Conservation (phyloP, 2,797 vertebrate genomes). For the Myotis daubentonii region DNA sequence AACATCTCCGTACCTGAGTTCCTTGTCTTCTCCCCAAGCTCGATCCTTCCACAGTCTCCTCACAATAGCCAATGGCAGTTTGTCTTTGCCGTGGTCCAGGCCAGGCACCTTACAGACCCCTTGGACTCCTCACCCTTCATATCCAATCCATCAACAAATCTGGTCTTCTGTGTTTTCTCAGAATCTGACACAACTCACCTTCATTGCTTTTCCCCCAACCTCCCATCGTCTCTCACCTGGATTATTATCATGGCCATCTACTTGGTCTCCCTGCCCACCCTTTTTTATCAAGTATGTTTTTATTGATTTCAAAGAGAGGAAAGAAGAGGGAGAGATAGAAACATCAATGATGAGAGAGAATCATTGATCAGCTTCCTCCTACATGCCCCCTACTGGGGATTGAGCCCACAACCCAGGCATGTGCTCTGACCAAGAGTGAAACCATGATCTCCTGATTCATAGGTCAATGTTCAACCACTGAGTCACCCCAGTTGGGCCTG, state of each 20-base stretch:
- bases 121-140: background rate
- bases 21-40: background rate
- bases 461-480: no score
- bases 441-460: no score
- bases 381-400: no score
- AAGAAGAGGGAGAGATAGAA: no score
- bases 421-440: no score
- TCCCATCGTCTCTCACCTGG: background rate
- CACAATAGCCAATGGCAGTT: accelerated
- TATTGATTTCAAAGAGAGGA: no score
- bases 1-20: background rate
- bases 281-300: no score
- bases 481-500: no score
- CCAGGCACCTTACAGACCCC: background rate
- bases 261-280: no score
- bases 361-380: no score
- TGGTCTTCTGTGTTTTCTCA: background rate
- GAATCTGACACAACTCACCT: background rate
- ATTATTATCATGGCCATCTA: background rate
- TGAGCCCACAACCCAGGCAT: no score
- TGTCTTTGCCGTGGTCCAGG: background rate
- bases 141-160: background rate
- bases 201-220: background rate
- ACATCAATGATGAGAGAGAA: no score
- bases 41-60: background rate